Conservation (phyloP, 2,888 invertebrate species). For the Peribatodes rhomboidaria region DNA sequence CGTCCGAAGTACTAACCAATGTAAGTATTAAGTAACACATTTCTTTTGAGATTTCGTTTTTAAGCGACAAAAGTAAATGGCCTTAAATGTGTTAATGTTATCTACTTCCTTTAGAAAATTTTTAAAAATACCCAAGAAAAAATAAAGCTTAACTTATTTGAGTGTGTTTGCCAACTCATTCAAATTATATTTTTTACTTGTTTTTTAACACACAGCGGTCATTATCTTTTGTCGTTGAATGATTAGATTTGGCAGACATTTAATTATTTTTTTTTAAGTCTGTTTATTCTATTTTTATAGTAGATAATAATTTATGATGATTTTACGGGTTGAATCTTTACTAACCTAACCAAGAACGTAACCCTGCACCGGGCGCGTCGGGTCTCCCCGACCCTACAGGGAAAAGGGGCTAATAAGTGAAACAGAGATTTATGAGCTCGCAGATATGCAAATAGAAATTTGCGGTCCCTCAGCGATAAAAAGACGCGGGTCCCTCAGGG, state of each 20-base stretch:
- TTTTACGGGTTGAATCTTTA: neutral
- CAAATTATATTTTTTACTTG: too few species aligned
- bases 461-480: conserved; percentile 84
- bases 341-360: conserved; percentile 44
- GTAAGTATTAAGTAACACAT: conserved; percentile 32
- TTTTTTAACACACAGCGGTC: neutral
- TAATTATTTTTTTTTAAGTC: neutral
- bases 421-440: conserved; percentile 85
- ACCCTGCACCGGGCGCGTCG: conserved; percentile 58
- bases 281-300: neutral
- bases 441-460: conserved; percentile 87
- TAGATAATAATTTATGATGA: neutral
- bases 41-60: neutral
- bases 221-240: conserved; percentile 11
- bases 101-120: neutral
- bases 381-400: conserved; percentile 65
- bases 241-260: neutral
- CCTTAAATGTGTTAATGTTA: neutral
- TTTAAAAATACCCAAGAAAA: neutral
- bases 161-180: too few species aligned
- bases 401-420: conserved; percentile 83
- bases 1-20: conserved; percentile 12
- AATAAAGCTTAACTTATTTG: neutral
- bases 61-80: neutral
- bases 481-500: conserved; percentile 77